These are phyloP conservation scores for Pachyramphus minor DNA, from an alignment of 2,113 vertebrate genomes.

Conservation along the genomic window DNA sequence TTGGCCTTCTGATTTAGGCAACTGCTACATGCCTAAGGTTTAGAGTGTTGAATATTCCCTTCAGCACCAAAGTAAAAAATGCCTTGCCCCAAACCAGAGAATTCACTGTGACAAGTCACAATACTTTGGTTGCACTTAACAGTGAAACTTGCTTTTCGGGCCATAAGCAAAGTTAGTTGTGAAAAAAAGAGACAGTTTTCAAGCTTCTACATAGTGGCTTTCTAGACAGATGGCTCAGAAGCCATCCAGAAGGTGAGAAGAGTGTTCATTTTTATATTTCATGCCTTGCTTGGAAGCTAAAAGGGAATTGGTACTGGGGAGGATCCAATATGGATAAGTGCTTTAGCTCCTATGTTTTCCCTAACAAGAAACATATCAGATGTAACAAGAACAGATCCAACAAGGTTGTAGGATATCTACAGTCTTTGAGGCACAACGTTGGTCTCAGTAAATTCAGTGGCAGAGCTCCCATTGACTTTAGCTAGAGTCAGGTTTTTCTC, in stretches of 20 bases:
- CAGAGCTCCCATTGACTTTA: neutral
- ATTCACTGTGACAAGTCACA: neutral
- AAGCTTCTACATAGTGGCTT: neutral
- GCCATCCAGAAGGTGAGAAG: neutral
- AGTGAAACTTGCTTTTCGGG: neutral
- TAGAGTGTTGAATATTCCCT: neutral
- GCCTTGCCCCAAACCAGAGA: neutral
- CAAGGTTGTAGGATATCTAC: neutral
- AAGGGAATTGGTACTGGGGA: neutral
- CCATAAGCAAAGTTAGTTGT: neutral
- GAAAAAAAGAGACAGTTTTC: neutral
- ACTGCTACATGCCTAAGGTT: neutral
- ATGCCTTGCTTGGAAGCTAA: neutral
- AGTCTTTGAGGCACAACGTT: neutral
- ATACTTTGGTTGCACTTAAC: neutral
- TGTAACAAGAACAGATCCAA: neutral
- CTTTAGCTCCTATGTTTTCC: neutral
- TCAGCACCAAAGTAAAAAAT: neutral
- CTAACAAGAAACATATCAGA: neutral
- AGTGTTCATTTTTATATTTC: neutral
- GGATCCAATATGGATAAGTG: neutral
- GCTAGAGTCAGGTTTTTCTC: neutral
- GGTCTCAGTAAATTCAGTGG: neutral
- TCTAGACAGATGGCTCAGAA: neutral
- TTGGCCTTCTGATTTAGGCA: neutral